Percentiles rank a stretch among this genome's conserved stretches.
Conservation (phyloP, 2,888 invertebrate species). For the Sipha maydis region DNA sequence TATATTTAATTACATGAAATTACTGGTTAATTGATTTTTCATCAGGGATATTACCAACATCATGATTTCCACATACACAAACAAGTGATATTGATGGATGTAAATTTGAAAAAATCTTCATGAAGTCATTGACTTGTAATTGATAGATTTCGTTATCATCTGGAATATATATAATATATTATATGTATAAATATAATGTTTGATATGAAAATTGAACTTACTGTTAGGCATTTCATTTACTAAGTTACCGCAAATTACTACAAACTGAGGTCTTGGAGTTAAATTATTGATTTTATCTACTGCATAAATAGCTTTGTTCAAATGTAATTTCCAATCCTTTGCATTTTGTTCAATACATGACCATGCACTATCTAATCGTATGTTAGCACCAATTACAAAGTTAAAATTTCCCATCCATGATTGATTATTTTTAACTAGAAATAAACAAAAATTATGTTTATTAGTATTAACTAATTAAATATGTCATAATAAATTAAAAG, state of each 20-base stretch:
- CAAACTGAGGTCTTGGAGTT: constrained; percentile 69
- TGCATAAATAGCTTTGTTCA: constrained; percentile 66
- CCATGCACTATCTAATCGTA: constrained; percentile 69
- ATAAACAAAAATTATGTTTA: not conserved
- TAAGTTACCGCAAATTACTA: constrained; percentile 70
- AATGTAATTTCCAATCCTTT: constrained; percentile 68
- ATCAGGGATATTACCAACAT: constrained; percentile 70
- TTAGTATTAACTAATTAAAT: no score
- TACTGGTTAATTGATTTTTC: constrained; percentile 66
- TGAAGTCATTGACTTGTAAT: constrained; percentile 68
- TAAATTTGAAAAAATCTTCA: constrained; percentile 67
- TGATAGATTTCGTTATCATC: constrained; percentile 64
- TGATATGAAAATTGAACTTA: not conserved
- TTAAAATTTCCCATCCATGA: constrained; percentile 68
- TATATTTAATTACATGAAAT: constrained; percentile 29
- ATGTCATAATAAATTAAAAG: no score
- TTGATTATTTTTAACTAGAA: constrained; percentile 61
- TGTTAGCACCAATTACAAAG: constrained; percentile 70
- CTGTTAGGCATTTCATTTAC: constrained; percentile 68
- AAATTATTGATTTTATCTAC: constrained; percentile 69
- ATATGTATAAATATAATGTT: not conserved
- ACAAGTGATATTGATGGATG: constrained; percentile 69
- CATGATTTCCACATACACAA: constrained; percentile 71
- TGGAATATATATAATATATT: constrained; percentile 16
- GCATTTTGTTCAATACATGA: constrained; percentile 64